phyloP scores from a whole-genome alignment of 2,113 vertebrate genomes.

The Centropristis striata region DNA sequence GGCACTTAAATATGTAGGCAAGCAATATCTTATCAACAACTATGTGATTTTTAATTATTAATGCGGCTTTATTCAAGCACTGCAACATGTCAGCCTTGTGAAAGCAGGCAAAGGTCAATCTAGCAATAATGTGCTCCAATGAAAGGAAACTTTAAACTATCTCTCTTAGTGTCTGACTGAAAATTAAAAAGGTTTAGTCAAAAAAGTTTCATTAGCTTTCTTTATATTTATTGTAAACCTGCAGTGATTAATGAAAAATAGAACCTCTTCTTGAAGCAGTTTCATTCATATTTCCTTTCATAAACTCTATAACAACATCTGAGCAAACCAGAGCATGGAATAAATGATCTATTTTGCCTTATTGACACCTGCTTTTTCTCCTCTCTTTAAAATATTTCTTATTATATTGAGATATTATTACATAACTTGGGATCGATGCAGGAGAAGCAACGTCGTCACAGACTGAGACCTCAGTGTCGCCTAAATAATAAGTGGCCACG shows the following conservation, averaged over 20 bases:
- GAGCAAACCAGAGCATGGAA: neutral
- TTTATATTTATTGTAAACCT: neutral
- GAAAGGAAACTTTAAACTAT: neutral
- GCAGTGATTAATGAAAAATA: neutral
- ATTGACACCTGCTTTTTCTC: neutral
- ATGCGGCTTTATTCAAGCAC: neutral
- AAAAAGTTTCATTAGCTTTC: no score
- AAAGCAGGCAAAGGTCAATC: neutral
- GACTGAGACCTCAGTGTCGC: neutral
- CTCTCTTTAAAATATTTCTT: neutral
- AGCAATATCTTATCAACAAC: conserved; percentile 10
- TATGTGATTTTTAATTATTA: conserved; percentile 27
- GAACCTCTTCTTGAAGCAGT: neutral
- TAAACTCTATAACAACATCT: neutral
- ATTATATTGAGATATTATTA: neutral
- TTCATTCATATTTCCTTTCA: neutral
- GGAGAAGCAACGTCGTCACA: neutral
- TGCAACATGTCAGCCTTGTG: neutral
- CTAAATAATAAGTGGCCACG: neutral
- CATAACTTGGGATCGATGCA: neutral
- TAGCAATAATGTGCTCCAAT: neutral
- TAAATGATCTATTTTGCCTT: neutral
- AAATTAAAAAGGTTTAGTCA: no score
- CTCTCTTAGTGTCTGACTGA: neutral
- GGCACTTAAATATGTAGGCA: neutral